These are phyloP conservation scores for Eilema sororculum DNA, from an alignment of 2,888 invertebrate species.

Conservation along the genomic window DNA sequence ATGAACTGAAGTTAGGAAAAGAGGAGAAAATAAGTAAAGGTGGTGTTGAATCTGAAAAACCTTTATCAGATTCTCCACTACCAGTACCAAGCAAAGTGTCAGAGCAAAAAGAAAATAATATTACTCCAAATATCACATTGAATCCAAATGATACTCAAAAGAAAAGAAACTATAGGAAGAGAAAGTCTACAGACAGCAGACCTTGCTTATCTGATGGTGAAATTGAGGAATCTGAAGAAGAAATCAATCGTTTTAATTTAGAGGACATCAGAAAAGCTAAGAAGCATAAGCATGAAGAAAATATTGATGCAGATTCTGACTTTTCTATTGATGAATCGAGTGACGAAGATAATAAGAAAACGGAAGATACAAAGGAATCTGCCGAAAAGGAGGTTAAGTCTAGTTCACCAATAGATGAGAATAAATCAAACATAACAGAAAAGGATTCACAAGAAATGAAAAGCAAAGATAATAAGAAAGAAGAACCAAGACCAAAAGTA, in stretches of 20 bases:
- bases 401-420: slow-evolving; percentile 46
- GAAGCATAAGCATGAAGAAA: slow-evolving; percentile 83
- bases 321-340: slow-evolving; percentile 90
- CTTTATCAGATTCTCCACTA: neutral
- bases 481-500: slow-evolving; percentile 81
- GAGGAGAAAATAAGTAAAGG: slow-evolving; percentile 52
- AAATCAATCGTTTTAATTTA: slow-evolving; percentile 78
- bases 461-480: slow-evolving; percentile 36
- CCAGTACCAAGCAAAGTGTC: slow-evolving; percentile 18
- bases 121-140: slow-evolving; percentile 15
- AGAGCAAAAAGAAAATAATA: slow-evolving; percentile 23
- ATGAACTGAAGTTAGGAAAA: slow-evolving; percentile 91
- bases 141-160: slow-evolving; percentile 55
- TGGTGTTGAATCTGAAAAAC: slow-evolving; percentile 42
- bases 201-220: slow-evolving; percentile 74
- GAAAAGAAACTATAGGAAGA: slow-evolving; percentile 88
- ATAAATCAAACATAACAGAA: slow-evolving; percentile 38
- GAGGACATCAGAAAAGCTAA: slow-evolving; percentile 75
- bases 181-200: slow-evolving; percentile 80
- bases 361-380: slow-evolving; percentile 39
- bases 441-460: slow-evolving; percentile 37
- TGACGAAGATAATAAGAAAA: slow-evolving; percentile 73
- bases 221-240: slow-evolving; percentile 79
- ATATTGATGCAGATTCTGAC: slow-evolving; percentile 91
- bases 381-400: slow-evolving; percentile 36